Evolutionary conservation across 2,888 invertebrate genomes (phyloP), one percentile per base, ranked within the genome.

Genomic region (Monopis laevigella): DNA sequence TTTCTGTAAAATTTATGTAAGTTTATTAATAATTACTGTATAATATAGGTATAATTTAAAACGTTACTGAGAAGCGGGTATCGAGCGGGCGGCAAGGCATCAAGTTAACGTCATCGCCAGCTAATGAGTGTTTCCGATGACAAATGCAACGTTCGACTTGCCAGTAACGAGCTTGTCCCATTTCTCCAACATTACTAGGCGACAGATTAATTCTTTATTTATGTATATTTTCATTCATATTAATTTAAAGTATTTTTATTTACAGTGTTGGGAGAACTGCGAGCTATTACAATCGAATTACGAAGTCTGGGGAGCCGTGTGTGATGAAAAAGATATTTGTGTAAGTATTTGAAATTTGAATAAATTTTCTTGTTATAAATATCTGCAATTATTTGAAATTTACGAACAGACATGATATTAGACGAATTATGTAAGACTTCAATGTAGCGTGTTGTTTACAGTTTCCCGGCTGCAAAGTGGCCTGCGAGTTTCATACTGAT

Each of bases 251-350:
- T 45, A 46, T 58, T 60, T 63, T 63, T 81, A 82, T 82, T 82
- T 86, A 72, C 85, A 88, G 88, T 88, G 88, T 64, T 88, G 88
- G 88, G 87, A 88, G 71, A 88, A 87, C 62, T 88, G 88, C 74
- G 88, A 88, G 62, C 80, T 87, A 51, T 83, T 88, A 48, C 87
- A 88, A 65, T 86, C 87, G 34, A 88, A 88, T 70, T 88, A 86
- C 65, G 84, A 86, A 72, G 83, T 87, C 29, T 88, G 88, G 88
- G 87, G 87, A 38, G 85, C 86, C 47, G 86, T 88, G 62, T 88
- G 88, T 63, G 83, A 86, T 52, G 87, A 87, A 54, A 85, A 84
- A 58, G 86, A 87, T 59, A 86, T 88, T 64, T 88, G 88, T 64
- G 88, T 88, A 83, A 87, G 88, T 88, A 62, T 54, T n/a, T n/a